Percentiles rank a stretch among this genome's conserved stretches.
Conservation (phyloP, 2,797 vertebrate species). For the Petrocephalus sullivani region DNA sequence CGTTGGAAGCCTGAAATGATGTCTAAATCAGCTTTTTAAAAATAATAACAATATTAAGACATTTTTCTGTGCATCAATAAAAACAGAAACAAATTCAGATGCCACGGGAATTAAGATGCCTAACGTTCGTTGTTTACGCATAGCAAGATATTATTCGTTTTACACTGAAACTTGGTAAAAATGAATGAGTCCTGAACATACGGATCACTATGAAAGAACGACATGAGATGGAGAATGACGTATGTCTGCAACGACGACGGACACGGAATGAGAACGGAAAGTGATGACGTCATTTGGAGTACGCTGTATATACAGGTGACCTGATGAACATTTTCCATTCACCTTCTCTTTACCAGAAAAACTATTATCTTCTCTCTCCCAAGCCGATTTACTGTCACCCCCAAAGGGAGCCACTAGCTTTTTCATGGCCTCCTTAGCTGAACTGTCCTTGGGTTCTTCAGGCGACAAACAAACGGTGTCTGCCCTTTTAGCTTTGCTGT, state of each 20-base stretch:
- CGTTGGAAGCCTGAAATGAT: not conserved
- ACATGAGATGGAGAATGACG: conserved; percentile 1
- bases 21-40: not conserved
- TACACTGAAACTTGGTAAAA: not conserved
- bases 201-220: not conserved
- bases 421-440: conserved; percentile 37
- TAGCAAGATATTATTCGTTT: not conserved
- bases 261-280: conserved; percentile 7
- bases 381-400: conserved; percentile 51
- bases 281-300: not conserved
- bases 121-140: not conserved
- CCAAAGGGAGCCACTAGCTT: conserved; percentile 52
- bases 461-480: conserved; percentile 29
- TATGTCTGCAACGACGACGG: not conserved
- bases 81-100: not conserved
- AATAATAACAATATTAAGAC: not conserved
- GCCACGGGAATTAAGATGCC: not conserved
- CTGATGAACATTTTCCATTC: conserved; percentile 37
- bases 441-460: conserved; percentile 45
- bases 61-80: not conserved
- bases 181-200: not conserved
- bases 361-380: conserved; percentile 46
- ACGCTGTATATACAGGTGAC: not conserved
- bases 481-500: conserved; percentile 41
- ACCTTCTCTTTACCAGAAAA: conserved; percentile 51